phyloP scores from a whole-genome alignment of 2,113 vertebrate genomes.

The Suricata suricatta region DNA sequence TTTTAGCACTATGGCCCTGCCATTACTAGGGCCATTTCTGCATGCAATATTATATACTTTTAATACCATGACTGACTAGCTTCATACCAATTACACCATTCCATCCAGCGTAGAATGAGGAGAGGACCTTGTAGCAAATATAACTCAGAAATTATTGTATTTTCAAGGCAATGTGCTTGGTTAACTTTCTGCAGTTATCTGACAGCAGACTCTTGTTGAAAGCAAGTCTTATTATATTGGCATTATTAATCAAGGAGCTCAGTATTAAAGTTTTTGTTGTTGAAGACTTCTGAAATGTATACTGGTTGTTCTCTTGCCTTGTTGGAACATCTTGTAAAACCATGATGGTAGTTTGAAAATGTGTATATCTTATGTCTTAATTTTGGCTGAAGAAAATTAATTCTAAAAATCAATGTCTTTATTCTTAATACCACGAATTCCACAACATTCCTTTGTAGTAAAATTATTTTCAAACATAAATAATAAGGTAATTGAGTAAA shows the following conservation, averaged over 20 bases:
- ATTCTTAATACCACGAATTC: neutral
- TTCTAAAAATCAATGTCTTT: neutral
- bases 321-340: neutral
- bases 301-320: neutral
- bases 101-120: neutral
- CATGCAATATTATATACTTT: neutral
- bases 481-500: neutral
- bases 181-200: neutral
- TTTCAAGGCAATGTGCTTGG: neutral
- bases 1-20: neutral
- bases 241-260: neutral
- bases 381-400: neutral
- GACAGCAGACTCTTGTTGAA: neutral
- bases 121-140: neutral
- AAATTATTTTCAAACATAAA: neutral
- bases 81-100: neutral
- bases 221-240: neutral
- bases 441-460: neutral
- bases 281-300: neutral
- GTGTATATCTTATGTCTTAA: neutral
- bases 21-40: neutral
- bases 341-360: neutral
- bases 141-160: neutral
- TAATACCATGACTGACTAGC: neutral
- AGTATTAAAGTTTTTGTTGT: neutral